These are phyloP conservation scores for Mellivora capensis DNA, from an alignment of 2,113 vertebrate species.

Conservation along the genomic window DNA sequence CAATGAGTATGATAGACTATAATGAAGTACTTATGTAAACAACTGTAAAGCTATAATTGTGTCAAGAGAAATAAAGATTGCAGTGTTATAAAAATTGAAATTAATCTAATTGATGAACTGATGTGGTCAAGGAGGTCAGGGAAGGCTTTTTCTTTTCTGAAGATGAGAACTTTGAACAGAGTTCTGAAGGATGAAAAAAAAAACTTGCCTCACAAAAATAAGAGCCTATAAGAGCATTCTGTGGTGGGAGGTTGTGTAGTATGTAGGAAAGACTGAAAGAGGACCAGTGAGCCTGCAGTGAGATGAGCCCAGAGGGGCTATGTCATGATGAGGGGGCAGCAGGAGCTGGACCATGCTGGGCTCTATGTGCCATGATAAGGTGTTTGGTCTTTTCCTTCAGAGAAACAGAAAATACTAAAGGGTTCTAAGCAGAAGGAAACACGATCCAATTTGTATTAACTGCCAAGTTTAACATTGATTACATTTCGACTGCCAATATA, in stretches of 20 bases:
- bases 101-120: background rate
- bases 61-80: background rate
- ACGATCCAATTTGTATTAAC: background rate
- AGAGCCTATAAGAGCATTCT: background rate
- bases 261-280: background rate
- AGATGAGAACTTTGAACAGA: background rate
- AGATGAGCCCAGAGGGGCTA: rapidly evolving
- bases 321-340: rapidly evolving
- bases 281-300: background rate
- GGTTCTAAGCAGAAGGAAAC: background rate
- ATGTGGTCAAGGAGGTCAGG: background rate
- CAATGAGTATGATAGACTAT: background rate
- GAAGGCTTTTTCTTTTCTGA: background rate
- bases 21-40: background rate
- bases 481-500: background rate
- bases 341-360: no score
- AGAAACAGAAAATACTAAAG: background rate
- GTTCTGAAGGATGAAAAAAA: background rate
- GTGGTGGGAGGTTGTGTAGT: background rate
- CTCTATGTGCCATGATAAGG: rapidly evolving
- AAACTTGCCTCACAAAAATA: background rate
- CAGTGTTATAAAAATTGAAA: background rate
- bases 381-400: background rate
- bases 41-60: background rate
- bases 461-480: background rate